Base-by-base conservation (phyloP, 2,888 invertebrate species). In the Stenodema calcarata region DNA sequence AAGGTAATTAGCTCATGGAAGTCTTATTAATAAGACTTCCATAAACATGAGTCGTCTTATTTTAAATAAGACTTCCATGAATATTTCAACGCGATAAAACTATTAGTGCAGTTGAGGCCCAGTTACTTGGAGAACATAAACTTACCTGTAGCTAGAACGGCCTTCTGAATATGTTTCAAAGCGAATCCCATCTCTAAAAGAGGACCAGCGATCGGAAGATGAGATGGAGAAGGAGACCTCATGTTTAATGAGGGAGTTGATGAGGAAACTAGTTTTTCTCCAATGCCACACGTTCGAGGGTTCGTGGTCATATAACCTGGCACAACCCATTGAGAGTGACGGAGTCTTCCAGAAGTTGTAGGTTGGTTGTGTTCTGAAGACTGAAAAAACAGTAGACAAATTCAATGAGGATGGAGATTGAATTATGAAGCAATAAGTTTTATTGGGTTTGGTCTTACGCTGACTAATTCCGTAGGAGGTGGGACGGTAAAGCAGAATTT, bases 121-220 rank as follows among this genome's bases (percentile, higher is more conserved):
- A n/a, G n/a, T n/a, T n/a, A n/a, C n/a, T n/a, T n/a, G 35, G 7
- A 35, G 16, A 41, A 62, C 11, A 41, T 9, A 23, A 35, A 18
- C 82, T n/a, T 89, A 92, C 93, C 92, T 76, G 93, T 92, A n/a
- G 93, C 92, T 87, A 90, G 90, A 69, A 94, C 91, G 0, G 94
- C 94, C 89, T 92, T 92, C 89, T 93, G 91, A 83, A 94, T 93
- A 89, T 94, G 94, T 62, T 91, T 90, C 44, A 93, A 90, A 14
- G 92, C 91, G 90, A 94, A 94, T 69, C 94, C 94, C 94, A 94
- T 94, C 90, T 94, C 94, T 80, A 94, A 90, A 27, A 94, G 91
- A 11, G 93, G 93, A 0, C 92, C 91, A 0, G 92, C 92, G 30
- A 93, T 91, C 1, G 93, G 92, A 0, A 92, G 92, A 28, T 88